Evolutionary conservation across 2,113 vertebrate species (phyloP).

Genomic region (Serinus canaria): DNA sequence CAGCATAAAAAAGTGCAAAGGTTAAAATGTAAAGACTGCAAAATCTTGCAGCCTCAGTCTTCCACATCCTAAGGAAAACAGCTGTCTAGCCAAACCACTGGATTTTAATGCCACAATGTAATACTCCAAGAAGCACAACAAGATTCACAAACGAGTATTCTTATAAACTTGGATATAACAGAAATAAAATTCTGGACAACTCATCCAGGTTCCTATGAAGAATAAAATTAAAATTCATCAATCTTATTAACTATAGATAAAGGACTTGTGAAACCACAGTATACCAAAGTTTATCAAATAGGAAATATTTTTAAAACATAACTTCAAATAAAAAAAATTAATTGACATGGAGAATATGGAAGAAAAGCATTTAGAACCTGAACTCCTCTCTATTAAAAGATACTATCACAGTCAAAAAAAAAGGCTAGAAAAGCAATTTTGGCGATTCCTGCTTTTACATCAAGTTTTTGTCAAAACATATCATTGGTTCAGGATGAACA

Average conservation of each 20-base stretch:
- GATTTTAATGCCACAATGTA: background rate
- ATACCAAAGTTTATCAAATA: background rate
- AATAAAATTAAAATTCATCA: background rate
- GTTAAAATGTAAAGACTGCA: background rate
- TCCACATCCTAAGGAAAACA: background rate
- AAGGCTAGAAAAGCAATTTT: background rate
- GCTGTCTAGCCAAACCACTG: background rate
- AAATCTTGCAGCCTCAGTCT: background rate
- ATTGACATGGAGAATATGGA: background rate
- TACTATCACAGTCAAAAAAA: background rate
- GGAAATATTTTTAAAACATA: background rate
- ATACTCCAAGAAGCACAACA: background rate
- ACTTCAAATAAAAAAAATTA: background rate
- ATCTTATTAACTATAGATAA: background rate
- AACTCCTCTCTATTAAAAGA: background rate
- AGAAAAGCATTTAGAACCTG: background rate
- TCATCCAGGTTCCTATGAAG: background rate
- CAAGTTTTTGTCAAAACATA: background rate
- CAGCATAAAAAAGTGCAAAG: background rate
- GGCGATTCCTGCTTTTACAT: background rate
- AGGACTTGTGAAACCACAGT: background rate
- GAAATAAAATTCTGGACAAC: background rate
- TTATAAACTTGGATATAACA: background rate
- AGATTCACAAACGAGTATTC: background rate
- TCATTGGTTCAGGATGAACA: background rate